Conservation (phyloP, 2,113 vertebrate genomes). For the Ptyas mucosa region DNA sequence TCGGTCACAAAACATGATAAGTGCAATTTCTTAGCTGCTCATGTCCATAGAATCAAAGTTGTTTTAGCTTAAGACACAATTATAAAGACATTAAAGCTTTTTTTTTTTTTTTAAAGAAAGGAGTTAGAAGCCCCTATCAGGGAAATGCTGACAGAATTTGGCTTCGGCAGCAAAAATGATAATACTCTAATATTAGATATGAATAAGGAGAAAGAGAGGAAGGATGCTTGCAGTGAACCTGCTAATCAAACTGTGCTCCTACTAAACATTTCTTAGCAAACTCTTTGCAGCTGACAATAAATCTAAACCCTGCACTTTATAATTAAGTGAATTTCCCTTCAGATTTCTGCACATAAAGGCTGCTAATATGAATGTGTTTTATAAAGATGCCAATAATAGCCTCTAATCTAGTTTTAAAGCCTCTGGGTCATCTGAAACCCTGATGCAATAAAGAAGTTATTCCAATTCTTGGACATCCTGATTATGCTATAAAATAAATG, state of each 20-base stretch:
- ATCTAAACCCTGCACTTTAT: background rate
- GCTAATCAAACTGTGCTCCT: conserved; percentile 2
- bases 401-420: conserved; percentile 29
- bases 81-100: background rate
- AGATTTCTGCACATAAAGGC: background rate
- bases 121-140: conserved; percentile 25
- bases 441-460: conserved; percentile 28
- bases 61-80: conserved; percentile 7
- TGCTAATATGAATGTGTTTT: conserved; percentile 16
- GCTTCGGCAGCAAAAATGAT: conserved; percentile 21
- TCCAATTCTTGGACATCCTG: conserved; percentile 18
- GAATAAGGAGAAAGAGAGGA: background rate
- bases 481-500: conserved; percentile 20
- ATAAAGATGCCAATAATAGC: conserved; percentile 30
- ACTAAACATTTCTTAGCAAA: background rate
- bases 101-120: background rate
- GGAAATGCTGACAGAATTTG: background rate
- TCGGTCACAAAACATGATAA: background rate
- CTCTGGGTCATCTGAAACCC: conserved; percentile 17
- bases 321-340: background rate
- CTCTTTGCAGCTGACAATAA: background rate
- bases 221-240: conserved; percentile 3
- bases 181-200: conserved; percentile 12
- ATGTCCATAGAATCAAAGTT: background rate
- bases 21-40: background rate